Evolutionary conservation across 2,888 invertebrate genomes (phyloP).

Genomic region (Flabesymbios commensalis): DNA sequence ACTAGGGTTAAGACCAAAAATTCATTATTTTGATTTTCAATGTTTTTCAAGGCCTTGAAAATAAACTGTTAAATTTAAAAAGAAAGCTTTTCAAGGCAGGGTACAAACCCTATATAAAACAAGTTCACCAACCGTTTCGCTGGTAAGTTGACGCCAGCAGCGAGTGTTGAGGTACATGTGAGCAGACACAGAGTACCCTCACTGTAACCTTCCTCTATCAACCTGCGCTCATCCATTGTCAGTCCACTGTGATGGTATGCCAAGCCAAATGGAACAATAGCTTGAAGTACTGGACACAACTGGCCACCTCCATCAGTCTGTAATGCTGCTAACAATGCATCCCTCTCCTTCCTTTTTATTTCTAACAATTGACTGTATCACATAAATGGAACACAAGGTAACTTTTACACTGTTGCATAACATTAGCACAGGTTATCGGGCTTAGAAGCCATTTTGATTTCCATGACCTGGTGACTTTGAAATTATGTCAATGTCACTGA

Average conservation of each 20-base stretch:
- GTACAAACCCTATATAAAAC: no score
- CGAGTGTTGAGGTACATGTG: constrained; percentile 93
- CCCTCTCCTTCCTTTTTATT: constrained; percentile 66
- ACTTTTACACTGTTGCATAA: neutral
- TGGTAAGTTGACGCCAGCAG: constrained; percentile 97
- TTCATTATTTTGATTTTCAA: no score
- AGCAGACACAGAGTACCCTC: constrained; percentile 83
- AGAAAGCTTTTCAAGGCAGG: no score
- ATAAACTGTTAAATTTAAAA: no score
- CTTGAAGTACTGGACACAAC: constrained; percentile 71
- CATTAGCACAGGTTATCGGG: no score
- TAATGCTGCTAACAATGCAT: constrained; percentile 69
- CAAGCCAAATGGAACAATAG: constrained; percentile 78
- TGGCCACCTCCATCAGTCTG: constrained; percentile 69
- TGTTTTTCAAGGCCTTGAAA: no score
- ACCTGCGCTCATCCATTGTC: constrained; percentile 80
- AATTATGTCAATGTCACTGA: no score
- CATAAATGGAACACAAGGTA: neutral
- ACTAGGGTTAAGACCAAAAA: no score
- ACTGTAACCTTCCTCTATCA: constrained; percentile 79
- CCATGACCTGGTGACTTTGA: no score
- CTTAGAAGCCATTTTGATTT: no score
- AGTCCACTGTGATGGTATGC: constrained; percentile 90
- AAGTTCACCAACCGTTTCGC: constrained; percentile 73
- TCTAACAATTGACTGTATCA: constrained; percentile 65